Evolutionary conservation across 2,888 invertebrate species (phyloP).

Genomic region (Sminthurides aquaticus): DNA sequence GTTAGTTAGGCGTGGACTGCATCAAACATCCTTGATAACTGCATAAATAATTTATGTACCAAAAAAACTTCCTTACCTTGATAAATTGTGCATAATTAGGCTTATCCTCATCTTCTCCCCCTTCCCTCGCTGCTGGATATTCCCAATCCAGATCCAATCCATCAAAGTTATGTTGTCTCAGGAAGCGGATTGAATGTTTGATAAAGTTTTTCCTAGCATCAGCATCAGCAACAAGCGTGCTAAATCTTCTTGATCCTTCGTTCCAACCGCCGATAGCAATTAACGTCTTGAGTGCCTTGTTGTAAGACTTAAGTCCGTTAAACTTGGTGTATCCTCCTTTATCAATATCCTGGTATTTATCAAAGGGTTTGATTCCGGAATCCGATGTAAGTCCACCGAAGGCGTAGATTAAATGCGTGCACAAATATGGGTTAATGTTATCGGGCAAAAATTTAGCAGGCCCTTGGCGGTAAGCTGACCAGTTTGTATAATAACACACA

Average conservation of each 20-base stretch:
- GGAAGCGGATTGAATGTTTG: conserved; percentile 62
- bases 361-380: conserved; percentile 82
- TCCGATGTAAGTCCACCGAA: conserved; percentile 88
- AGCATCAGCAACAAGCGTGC: conserved; percentile 73
- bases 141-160: conserved; percentile 88
- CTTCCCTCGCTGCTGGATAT: conserved; percentile 73
- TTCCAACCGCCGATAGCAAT: conserved; percentile 93
- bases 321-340: conserved; percentile 94
- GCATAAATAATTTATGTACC: no score
- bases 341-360: conserved; percentile 91
- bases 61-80: conserved; percentile 51
- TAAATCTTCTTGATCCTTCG: conserved; percentile 81
- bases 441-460: conserved; percentile 85
- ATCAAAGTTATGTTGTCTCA: conserved; percentile 85
- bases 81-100: conserved; percentile 83
- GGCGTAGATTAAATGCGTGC: conserved; percentile 86
- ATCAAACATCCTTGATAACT: no score
- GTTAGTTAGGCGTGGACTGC: no score
- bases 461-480: conserved; percentile 86
- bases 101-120: conserved; percentile 65
- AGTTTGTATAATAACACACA: conserved; percentile 88
- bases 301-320: conserved; percentile 84
- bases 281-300: conserved; percentile 81
- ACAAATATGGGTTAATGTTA: conserved; percentile 89
- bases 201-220: conserved; percentile 72